Percentiles rank a stretch among this genome's conserved stretches.
Evolutionary conservation across 1,140 invertebrate species (phyloP).

Genomic region (Cherax quadricarinatus): DNA sequence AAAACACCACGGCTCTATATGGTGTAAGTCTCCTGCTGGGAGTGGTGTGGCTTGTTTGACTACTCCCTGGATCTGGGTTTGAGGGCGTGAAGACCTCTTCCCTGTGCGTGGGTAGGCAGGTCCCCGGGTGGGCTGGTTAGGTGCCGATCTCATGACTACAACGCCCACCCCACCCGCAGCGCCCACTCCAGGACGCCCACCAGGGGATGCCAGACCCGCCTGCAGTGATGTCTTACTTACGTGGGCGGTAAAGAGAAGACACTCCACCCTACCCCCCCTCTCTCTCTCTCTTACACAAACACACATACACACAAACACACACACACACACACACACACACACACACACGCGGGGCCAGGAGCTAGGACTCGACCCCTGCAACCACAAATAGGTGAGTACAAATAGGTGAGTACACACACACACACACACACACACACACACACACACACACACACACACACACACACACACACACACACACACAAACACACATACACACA

Average conservation of each 20-base stretch:
- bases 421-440: neutral
- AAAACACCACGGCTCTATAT: too few species aligned
- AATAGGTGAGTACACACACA: too few species aligned
- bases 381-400: too few species aligned
- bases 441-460: too few species aligned
- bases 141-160: conserved; percentile 16
- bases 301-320: too few species aligned
- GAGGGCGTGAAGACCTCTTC: neutral
- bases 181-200: conserved; percentile 40
- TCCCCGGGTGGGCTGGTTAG: neutral
- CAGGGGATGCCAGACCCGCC: conserved; percentile 28
- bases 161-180: conserved; percentile 41
- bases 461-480: neutral
- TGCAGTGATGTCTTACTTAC: conserved; percentile 44
- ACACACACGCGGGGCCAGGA: too few species aligned
- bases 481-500: too few species aligned
- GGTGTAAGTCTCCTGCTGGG: neutral
- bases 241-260: neutral
- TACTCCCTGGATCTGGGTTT: neutral
- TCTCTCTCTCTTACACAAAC: neutral
- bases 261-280: neutral
- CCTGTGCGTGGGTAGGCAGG: neutral
- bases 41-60: neutral
- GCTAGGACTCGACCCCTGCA: too few species aligned
- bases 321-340: neutral